Conservation (phyloP, 2,888 invertebrate species). For the Chrysolina haemoptera region DNA sequence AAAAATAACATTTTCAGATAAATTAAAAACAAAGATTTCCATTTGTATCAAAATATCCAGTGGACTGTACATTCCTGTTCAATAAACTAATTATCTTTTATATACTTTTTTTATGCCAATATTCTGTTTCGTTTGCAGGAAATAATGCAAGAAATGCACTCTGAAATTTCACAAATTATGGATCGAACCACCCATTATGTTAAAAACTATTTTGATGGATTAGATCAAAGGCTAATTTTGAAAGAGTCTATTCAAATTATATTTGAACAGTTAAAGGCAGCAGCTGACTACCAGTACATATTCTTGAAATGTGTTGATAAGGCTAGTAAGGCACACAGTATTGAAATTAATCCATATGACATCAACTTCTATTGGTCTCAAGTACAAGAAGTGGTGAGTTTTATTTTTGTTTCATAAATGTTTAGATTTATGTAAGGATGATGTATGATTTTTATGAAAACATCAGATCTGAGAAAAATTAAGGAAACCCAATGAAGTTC, state of each 20-base stretch:
- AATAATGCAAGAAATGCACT: constrained; percentile 87
- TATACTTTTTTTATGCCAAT: too few species aligned
- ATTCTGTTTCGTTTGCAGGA: constrained; percentile 71
- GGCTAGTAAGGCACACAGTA: constrained; percentile 74
- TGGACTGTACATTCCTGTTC: too few species aligned
- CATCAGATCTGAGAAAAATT: too few species aligned
- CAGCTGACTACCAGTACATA: constrained; percentile 83
- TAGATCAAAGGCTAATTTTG: constrained; percentile 59
- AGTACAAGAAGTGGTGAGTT: constrained; percentile 87
- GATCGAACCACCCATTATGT: constrained; percentile 85
- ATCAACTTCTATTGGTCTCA: constrained; percentile 90
- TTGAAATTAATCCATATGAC: constrained; percentile 76
- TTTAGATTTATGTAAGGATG: too few species aligned
- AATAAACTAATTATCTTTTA: too few species aligned
- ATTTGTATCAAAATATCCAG: too few species aligned
- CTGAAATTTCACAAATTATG: constrained; percentile 85
- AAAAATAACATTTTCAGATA: too few species aligned
- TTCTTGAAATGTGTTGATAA: constrained; percentile 77
- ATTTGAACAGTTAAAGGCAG: constrained; percentile 86
- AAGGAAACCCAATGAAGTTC: too few species aligned
- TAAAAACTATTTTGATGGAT: constrained; percentile 72
- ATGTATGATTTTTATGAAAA: too few species aligned
- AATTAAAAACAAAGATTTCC: too few species aligned
- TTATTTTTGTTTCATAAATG: too few species aligned
- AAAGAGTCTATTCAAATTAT: constrained; percentile 80